A percentile compares a stretch with the other conserved stretches of the same genome.
phyloP scores from a whole-genome alignment of 2,888 invertebrate species.

The Drosophila neonasuta region DNA sequence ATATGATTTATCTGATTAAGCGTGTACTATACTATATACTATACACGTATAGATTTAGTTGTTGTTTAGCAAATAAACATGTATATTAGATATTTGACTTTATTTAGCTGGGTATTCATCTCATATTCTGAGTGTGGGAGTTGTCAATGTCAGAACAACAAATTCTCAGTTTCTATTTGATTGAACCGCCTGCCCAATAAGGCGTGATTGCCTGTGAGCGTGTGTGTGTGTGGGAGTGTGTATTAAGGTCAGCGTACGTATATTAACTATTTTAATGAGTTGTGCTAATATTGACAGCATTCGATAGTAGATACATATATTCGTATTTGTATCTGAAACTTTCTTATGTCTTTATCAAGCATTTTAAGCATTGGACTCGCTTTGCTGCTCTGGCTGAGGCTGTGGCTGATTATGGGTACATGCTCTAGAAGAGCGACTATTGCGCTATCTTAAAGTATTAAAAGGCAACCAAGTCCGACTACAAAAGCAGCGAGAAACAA shows the following conservation, averaged over 20 bases:
- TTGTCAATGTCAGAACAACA: conserved; percentile 32
- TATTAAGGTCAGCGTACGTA: conserved; percentile 23
- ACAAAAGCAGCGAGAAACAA: conserved; percentile 29
- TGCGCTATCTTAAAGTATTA: conserved; percentile 35
- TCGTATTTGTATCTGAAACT: neutral
- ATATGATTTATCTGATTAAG: conserved; percentile 18
- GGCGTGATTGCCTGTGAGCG: conserved; percentile 13
- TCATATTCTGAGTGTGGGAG: conserved; percentile 16
- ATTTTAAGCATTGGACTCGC: neutral
- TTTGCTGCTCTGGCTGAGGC: conserved; percentile 2
- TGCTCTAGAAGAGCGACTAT: neutral
- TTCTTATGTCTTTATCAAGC: conserved; percentile 7
- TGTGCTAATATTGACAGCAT: conserved; percentile 21
- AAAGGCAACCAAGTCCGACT: conserved; percentile 30
- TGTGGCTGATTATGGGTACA: conserved; percentile 30
- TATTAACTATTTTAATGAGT: conserved; percentile 19
- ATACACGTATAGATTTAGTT: neutral
- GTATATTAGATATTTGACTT: neutral
- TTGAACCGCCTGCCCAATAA: conserved; percentile 34
- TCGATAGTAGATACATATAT: neutral
- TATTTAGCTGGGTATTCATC: neutral
- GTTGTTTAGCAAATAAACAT: conserved; percentile 15
- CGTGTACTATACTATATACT: neutral
- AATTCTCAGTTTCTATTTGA: conserved; percentile 16
- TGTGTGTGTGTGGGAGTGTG: conserved; percentile 26